Evolutionary conservation across 2,888 invertebrate genomes (phyloP).

Genomic region (Zaprionus lineosus): DNA sequence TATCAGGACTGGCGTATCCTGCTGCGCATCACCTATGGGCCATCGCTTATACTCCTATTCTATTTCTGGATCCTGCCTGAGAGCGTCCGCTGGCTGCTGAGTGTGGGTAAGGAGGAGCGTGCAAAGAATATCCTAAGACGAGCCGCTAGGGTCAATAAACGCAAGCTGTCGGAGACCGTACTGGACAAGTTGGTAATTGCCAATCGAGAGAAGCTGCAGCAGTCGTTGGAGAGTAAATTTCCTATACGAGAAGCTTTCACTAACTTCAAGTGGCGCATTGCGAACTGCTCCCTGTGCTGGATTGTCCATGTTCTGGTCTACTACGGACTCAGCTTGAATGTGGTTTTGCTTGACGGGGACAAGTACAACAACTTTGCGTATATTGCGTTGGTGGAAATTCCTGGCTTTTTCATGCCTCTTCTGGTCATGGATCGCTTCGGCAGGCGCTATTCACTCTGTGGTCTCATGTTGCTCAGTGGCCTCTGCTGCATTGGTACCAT

Average conservation of each 20-base stretch:
- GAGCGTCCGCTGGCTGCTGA: slow-evolving; percentile 90
- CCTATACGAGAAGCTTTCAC: slow-evolving; percentile 79
- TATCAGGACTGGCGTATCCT: slow-evolving; percentile 87
- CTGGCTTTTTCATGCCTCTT: slow-evolving; percentile 87
- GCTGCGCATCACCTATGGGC: slow-evolving; percentile 86
- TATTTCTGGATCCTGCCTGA: slow-evolving; percentile 89
- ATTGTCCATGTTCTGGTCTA: slow-evolving; percentile 90
- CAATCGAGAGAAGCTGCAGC: slow-evolving; percentile 72
- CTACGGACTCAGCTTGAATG: slow-evolving; percentile 91
- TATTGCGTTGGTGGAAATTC: slow-evolving; percentile 86
- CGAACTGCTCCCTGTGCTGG: slow-evolving; percentile 91
- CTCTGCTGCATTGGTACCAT: slow-evolving; percentile 80
- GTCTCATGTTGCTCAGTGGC: slow-evolving; percentile 86
- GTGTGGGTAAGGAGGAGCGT: slow-evolving; percentile 84
- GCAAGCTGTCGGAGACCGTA: slow-evolving; percentile 84
- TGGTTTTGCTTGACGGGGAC: slow-evolving; percentile 88
- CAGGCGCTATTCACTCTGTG: slow-evolving; percentile 86
- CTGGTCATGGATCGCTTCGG: slow-evolving; percentile 86
- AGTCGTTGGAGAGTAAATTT: slow-evolving; percentile 73
- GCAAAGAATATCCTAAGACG: slow-evolving; percentile 85
- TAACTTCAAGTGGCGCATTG: slow-evolving; percentile 79
- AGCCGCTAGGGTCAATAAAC: slow-evolving; percentile 87
- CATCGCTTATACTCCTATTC: slow-evolving; percentile 86
- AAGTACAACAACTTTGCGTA: slow-evolving; percentile 89
- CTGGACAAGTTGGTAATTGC: slow-evolving; percentile 79